Percentiles rank a stretch among this genome's conserved stretches.
Conservation (phyloP, 1,140 invertebrate genomes). For the Tetragonula clypearis region DNA sequence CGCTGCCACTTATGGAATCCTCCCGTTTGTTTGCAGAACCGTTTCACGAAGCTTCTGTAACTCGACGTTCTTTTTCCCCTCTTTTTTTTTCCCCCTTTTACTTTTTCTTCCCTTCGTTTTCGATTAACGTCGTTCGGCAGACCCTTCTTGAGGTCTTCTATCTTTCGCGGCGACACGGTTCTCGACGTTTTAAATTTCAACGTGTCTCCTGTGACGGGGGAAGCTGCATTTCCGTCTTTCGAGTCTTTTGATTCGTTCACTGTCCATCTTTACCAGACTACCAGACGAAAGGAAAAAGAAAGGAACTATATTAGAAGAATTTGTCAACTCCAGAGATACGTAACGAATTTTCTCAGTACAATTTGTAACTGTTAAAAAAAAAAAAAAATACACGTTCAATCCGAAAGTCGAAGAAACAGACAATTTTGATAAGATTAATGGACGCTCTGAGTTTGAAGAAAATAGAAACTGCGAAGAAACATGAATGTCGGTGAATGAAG, state of each 20-base stretch:
- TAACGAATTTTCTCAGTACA: no score
- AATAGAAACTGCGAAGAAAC: not conserved
- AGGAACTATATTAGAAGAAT: not conserved
- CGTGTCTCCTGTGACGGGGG: no score
- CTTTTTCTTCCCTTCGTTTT: no score
- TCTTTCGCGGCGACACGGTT: no score
- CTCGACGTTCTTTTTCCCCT: not conserved
- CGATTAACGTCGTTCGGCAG: not conserved
- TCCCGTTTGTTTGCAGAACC: slow-evolving; percentile 1
- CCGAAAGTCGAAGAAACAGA: not conserved
- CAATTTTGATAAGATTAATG: not conserved
- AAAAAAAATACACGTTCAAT: not conserved
- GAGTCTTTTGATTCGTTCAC: no score
- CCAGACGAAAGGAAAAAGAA: no score
- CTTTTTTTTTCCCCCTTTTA: no score
- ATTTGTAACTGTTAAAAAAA: no score
- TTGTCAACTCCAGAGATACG: not conserved
- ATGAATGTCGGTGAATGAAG: not conserved
- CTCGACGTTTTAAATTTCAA: no score
- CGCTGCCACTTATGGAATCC: not conserved
- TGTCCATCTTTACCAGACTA: no score
- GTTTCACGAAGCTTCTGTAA: slow-evolving; percentile 20
- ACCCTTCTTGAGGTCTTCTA: not conserved
- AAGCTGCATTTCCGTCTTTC: no score
- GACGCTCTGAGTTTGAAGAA: not conserved